phyloP scores from a whole-genome alignment of 1,140 invertebrate species.

The Babylonia areolata region DNA sequence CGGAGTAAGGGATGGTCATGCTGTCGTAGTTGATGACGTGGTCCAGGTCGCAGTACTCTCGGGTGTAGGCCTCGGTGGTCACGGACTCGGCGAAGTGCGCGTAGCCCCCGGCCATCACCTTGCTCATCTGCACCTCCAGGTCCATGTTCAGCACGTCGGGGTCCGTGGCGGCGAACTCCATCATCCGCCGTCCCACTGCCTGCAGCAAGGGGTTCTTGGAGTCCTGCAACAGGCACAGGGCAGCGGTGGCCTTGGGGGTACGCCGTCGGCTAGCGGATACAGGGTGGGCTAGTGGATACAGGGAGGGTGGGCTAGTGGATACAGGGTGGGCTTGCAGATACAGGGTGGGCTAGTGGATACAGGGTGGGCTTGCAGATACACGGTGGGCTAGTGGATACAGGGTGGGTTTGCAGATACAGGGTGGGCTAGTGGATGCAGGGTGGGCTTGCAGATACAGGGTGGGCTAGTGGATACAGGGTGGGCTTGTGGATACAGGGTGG shows the following conservation, averaged over 20 bases:
- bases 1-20: constrained; percentile 19
- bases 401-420: too few relatives aligned
- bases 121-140: constrained; percentile 43
- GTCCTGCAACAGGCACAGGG: constrained; percentile 14
- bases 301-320: too few relatives aligned
- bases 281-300: not conserved
- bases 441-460: too few relatives aligned
- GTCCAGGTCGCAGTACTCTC: constrained; percentile 38
- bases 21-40: not conserved
- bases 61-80: constrained; percentile 38
- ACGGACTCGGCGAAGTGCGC: constrained; percentile 52
- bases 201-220: constrained; percentile 19
- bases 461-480: too few relatives aligned
- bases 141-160: constrained; percentile 42
- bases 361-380: too few relatives aligned
- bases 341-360: too few relatives aligned
- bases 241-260: too few relatives aligned
- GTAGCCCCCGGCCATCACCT: constrained; percentile 51
- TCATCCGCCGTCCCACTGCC: constrained; percentile 44
- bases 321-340: too few relatives aligned
- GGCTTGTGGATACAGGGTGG: too few relatives aligned
- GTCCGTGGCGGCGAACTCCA: constrained; percentile 41
- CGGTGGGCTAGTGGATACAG: too few relatives aligned
- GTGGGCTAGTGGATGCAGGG: too few relatives aligned
- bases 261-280: not conserved